Conservation (phyloP, 2,888 invertebrate genomes). For the Latheticus oryzae region DNA sequence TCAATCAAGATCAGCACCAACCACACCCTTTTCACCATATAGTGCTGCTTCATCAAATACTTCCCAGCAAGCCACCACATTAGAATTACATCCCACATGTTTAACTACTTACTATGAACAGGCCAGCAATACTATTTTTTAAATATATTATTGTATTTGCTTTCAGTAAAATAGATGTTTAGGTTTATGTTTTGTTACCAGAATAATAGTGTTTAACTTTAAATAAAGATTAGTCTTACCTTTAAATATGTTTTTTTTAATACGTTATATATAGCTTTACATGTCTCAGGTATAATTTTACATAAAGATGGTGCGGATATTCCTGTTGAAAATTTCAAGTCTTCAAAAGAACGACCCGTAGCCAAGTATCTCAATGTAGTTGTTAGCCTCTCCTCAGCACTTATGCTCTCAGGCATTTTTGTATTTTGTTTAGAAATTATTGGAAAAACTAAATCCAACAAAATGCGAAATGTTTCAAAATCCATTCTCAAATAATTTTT, state of each 20-base stretch:
- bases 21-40: too few relatives aligned
- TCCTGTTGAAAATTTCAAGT: constrained; percentile 40
- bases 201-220: too few relatives aligned
- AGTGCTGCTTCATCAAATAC: too few relatives aligned
- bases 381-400: constrained; percentile 42
- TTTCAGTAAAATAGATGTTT: too few relatives aligned
- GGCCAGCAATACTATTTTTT: too few relatives aligned
- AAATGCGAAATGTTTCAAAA: constrained; percentile 40
- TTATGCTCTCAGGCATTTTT: constrained; percentile 45
- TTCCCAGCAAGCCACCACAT: too few relatives aligned
- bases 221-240: too few relatives aligned
- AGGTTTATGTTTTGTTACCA: too few relatives aligned
- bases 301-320: constrained; percentile 43
- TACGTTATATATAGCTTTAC: constrained; percentile 41
- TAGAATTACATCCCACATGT: too few relatives aligned
- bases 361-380: constrained; percentile 45
- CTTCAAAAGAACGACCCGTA: constrained; percentile 48
- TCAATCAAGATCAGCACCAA: too few relatives aligned
- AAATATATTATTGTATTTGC: too few relatives aligned
- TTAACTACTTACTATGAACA: too few relatives aligned
- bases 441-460: constrained; percentile 38
- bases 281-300: constrained; percentile 44
- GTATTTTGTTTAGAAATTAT: constrained; percentile 41
- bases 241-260: constrained; percentile 38
- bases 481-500: constrained; percentile 50